Base-by-base conservation (phyloP, 1,140 invertebrate genomes). In the Ectropis grisescens region DNA sequence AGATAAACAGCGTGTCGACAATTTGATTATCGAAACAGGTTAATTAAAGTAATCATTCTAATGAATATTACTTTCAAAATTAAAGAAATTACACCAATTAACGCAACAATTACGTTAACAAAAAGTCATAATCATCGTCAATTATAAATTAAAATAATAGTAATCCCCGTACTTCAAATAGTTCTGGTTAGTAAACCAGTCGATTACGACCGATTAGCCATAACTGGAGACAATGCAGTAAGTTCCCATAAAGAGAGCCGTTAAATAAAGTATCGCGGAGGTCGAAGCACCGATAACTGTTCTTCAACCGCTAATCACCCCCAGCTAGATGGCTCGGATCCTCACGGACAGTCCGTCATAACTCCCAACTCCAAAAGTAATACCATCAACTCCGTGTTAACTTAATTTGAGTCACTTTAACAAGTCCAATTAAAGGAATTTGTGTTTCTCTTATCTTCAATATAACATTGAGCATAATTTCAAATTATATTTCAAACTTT, bases 401-500 rank as follows among this genome's bases (percentile, higher is more conserved):
- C 71, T 80, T 80, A 80, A 80, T 80, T 80, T 75, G 67, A 80
- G 65, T 80, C 75, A 80, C 69, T 80, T 76, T 80, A 80, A 80
- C 75, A 80, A 80, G 71, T 76, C 75, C 75, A 80, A 80, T 80
- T 80, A 80, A 80, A 80, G 75, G 71, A 80, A 80, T 80, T 80
- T 80, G 75, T 80, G 75, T 80, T 80, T 80, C 75, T 80, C 75
- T 80, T 80, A 80, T 80, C 75, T 80, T 75, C 75, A 80, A 80
- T 80, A 76, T 80, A 80, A 80, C 75, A 80, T 80, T 80, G 75
- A 80, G 75, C 75, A 80, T 80, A 76, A 76, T 80, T 80, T 80
- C 71, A 80, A 76, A 78, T 76, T 80, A 76, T 80, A 80, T 78
- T 78, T 80, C 68, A 80, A 78, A 80, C 75, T 80, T 80, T 76